A percentile compares a stretch with the other conserved stretches of the same genome.
Conservation (phyloP, 1,140 invertebrate genomes). For the Sminthurides bifidus region DNA sequence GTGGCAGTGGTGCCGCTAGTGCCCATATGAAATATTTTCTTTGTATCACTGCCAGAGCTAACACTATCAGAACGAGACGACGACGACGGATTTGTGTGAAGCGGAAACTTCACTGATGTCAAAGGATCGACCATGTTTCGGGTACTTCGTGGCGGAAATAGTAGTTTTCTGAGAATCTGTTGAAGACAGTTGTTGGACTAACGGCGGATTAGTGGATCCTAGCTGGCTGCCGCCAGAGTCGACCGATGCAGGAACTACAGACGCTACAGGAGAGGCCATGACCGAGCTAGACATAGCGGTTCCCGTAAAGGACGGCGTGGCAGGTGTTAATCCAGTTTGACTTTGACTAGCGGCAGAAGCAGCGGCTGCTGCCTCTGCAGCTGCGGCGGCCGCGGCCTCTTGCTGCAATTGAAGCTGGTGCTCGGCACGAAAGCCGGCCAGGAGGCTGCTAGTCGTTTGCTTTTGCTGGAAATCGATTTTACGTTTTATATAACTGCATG, state of each 20-base stretch:
- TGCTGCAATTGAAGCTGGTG: constrained; percentile 34
- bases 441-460: constrained; percentile 80
- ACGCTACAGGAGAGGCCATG: constrained; percentile 13
- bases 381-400: constrained; percentile 34
- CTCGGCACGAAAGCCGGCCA: constrained; percentile 61
- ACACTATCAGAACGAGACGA: constrained; percentile 27
- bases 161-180: constrained; percentile 9
- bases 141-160: constrained; percentile 7
- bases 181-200: constrained; percentile 11
- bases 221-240: background rate
- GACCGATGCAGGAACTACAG: background rate
- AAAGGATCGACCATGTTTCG: constrained; percentile 16
- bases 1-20: constrained; percentile 10
- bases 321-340: constrained; percentile 11
- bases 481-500: background rate
- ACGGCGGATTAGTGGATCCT: constrained; percentile 1
- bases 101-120: constrained; percentile 19
- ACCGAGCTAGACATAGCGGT: constrained; percentile 16
- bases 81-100: constrained; percentile 14
- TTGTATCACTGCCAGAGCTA: constrained; percentile 26
- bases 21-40: constrained; percentile 25
- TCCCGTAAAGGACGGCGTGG: constrained; percentile 4
- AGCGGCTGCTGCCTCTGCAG: constrained; percentile 13
- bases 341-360: too few relatives aligned
- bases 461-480: constrained; percentile 46